Evolutionary conservation across 2,113 vertebrate genomes (phyloP), one percentile per base, ranked within the genome.

Genomic region (Albula goreensis): DNA sequence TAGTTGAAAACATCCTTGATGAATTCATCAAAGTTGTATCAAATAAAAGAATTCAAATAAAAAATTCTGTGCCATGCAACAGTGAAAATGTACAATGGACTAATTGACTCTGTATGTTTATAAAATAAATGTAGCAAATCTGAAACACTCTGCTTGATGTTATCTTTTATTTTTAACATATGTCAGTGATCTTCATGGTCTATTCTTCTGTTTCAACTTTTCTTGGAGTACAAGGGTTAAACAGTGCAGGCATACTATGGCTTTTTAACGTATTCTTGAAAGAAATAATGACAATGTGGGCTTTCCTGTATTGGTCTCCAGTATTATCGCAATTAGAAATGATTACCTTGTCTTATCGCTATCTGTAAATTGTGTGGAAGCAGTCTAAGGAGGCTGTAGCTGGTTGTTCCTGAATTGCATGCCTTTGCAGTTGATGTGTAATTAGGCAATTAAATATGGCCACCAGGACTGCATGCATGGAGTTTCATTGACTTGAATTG

Each of bases 381-480:
- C 77, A 2, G 15, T 52, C 79, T 56, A 50, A 60, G 41, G 50
- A 81, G 63, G 60, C 22, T 49, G 84, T 83, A 82, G 74, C 51
- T 50, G 52, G 50, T 50, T 17, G 25, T 49, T 81, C 82, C 77
- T 48, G 52, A 85, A 83, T 82, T 78, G 49, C 83, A 57, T 85
- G 87, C 74, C 53, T 81, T 86, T 77, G 83, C 81, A 90, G 79
- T 82, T 89, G 81, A 86, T 80, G 77, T 89, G 84, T 82, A 90
- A 87, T 84, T 57, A 82, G 87, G 50, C 87, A 86, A 87, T 90
- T 88, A 87, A 82, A 90, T 53, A 49, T 85, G 88, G 85, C 78
- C 56, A 60, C 78, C 80, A 57, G 87, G 60, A 49, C 85, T 84
- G 50, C 78, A 66, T 60, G 53, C 79, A 85, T 22, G 12, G 49